Conservation (phyloP, 1,140 invertebrate genomes). For the Ostrea edulis region DNA sequence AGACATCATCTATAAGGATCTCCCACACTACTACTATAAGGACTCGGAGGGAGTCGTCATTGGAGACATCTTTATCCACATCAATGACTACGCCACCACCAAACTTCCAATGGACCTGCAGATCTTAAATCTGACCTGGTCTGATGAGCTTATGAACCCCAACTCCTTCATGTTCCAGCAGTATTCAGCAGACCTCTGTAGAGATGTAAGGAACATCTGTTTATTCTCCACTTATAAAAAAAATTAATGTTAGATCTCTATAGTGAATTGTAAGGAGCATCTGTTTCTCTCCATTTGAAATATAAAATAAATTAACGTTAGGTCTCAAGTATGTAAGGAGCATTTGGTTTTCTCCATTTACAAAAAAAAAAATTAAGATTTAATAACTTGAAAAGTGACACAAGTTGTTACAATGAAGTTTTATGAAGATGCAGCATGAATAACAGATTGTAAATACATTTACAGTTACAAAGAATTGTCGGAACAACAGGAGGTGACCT, state of each 20-base stretch:
- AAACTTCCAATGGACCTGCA: constrained; percentile 45
- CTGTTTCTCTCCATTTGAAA: too few relatives aligned
- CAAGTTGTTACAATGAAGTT: too few relatives aligned
- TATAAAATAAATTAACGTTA: too few relatives aligned
- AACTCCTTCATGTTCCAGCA: constrained; percentile 49
- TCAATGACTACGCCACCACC: constrained; percentile 51
- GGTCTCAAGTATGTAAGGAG: constrained; percentile 58
- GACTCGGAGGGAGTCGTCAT: constrained; percentile 50
- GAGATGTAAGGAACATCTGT: constrained; percentile 48
- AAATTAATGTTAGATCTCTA: too few relatives aligned
- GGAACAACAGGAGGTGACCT: constrained; percentile 33
- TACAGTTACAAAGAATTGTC: constrained; percentile 50
- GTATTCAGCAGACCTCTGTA: constrained; percentile 40
- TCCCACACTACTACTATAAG: constrained; percentile 43
- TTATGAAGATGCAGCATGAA: neutral
- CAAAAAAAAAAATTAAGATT: too few relatives aligned
- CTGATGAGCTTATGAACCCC: constrained; percentile 43
- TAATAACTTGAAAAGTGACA: too few relatives aligned
- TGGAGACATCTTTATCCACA: constrained; percentile 50
- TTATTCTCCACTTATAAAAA: neutral
- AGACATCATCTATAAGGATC: constrained; percentile 48
- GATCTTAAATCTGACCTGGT: constrained; percentile 53
- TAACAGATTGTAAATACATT: neutral
- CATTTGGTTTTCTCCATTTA: neutral
- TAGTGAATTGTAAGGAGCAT: too few relatives aligned